Evolutionary conservation across 2,888 invertebrate genomes (phyloP).

Genomic region (Flexamia atlantica): DNA sequence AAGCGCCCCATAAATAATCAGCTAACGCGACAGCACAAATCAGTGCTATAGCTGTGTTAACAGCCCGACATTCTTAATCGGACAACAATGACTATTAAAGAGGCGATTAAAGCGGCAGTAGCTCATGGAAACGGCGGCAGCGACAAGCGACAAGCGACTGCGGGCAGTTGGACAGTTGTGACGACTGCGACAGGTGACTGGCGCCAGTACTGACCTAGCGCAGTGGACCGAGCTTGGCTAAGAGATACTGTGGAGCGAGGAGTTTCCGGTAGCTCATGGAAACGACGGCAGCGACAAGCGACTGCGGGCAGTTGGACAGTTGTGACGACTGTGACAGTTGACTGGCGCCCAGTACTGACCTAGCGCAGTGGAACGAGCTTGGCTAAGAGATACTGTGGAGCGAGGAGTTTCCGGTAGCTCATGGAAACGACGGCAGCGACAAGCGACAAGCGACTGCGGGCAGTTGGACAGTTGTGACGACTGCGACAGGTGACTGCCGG

Average conservation of each 20-base stretch:
- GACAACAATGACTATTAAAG: constrained; percentile 19
- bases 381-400: no score
- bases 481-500: neutral
- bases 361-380: neutral
- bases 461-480: neutral
- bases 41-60: neutral
- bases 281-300: no score
- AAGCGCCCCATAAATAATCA: neutral
- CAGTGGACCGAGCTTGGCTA: neutral
- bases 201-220: constrained; percentile 9
- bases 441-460: neutral
- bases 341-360: neutral
- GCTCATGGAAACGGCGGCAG: neutral
- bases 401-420: neutral
- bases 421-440: neutral
- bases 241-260: no score
- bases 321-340: constrained; percentile 5
- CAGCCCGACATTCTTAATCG: neutral
- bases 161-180: neutral
- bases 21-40: constrained; percentile 17
- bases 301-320: constrained; percentile 1
- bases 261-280: no score
- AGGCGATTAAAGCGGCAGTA: constrained; percentile 26
- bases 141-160: neutral
- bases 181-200: constrained; percentile 1